Percentiles rank a stretch among this genome's conserved stretches.
Conservation (phyloP, 2,113 vertebrate species). For the Spheniscus mendiculus region DNA sequence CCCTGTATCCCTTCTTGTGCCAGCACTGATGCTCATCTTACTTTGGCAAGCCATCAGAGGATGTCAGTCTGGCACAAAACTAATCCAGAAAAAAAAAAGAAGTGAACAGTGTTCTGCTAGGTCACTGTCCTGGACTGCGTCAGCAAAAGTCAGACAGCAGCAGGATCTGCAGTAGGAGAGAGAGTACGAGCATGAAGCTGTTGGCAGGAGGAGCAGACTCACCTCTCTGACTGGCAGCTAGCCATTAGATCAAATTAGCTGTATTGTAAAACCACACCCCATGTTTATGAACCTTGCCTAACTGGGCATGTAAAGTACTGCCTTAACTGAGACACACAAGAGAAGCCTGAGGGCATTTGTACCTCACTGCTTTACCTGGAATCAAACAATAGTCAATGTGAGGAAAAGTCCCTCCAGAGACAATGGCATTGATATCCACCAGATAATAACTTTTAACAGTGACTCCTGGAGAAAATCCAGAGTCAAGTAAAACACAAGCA, state of each 20-base stretch:
- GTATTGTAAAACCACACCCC: neutral
- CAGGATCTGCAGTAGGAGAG: neutral
- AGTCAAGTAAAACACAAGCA: neutral
- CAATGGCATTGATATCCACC: neutral
- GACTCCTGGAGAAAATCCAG: neutral
- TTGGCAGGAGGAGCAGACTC: neutral
- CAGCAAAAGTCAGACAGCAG: neutral
- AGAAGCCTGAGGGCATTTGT: neutral
- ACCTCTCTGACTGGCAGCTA: neutral
- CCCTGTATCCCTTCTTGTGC: neutral
- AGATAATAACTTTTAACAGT: neutral
- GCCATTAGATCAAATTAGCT: neutral
- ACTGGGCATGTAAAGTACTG: neutral
- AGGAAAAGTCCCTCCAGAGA: neutral
- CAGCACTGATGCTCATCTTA: neutral
- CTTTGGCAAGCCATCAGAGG: conserved; percentile 12
- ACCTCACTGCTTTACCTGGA: neutral
- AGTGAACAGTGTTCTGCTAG: neutral
- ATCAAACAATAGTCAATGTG: neutral
- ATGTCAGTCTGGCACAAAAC: neutral
- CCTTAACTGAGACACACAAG: neutral
- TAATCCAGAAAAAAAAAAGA: neutral
- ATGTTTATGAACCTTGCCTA: neutral
- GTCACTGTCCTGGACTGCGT: neutral
- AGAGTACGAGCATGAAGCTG: neutral